Evolutionary conservation across 2,888 invertebrate genomes (phyloP).

Genomic region (Dolichomitus sp.): DNA sequence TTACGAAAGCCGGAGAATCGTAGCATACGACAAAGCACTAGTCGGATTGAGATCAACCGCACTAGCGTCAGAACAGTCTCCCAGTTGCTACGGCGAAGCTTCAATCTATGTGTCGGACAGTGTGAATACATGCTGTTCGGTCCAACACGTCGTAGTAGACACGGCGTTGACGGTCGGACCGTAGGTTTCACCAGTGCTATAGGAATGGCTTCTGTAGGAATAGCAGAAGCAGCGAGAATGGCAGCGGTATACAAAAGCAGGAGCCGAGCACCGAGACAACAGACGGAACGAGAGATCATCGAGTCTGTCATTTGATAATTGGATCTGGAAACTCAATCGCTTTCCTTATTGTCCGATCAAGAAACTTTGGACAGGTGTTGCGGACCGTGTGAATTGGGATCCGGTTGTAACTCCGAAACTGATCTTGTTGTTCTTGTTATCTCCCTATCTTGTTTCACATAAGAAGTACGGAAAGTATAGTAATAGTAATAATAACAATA

Average conservation of each 20-base stretch:
- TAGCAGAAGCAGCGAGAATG: slow-evolving; percentile 6
- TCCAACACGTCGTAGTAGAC: slow-evolving; percentile 10
- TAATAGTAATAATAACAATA: too few species aligned
- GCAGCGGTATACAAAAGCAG: slow-evolving; percentile 3
- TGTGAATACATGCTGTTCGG: slow-evolving; percentile 3
- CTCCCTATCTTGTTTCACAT: not conserved
- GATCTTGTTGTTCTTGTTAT: not conserved
- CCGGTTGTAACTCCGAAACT: not conserved
- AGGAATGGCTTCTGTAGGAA: slow-evolving; percentile 11
- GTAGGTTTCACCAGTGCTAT: not conserved
- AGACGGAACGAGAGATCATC: slow-evolving; percentile 15
- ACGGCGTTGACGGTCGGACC: slow-evolving; percentile 48
- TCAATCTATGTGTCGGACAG: not conserved
- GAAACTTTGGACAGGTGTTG: not conserved
- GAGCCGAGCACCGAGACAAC: not conserved
- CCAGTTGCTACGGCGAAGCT: slow-evolving; percentile 1
- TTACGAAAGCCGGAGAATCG: slow-evolving; percentile 12
- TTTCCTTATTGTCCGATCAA: not conserved
- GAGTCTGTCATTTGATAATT: slow-evolving; percentile 40
- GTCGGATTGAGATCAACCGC: slow-evolving; percentile 8
- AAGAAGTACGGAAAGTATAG: too few species aligned
- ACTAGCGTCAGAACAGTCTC: slow-evolving; percentile 12
- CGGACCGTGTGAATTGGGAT: slow-evolving; percentile 1
- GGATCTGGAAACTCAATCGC: slow-evolving; percentile 14
- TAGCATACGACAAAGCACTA: not conserved